Evolutionary conservation across 2,888 invertebrate genomes (phyloP), one percentile per base, ranked within the genome.

Genomic region (Luperina nickerlii): DNA sequence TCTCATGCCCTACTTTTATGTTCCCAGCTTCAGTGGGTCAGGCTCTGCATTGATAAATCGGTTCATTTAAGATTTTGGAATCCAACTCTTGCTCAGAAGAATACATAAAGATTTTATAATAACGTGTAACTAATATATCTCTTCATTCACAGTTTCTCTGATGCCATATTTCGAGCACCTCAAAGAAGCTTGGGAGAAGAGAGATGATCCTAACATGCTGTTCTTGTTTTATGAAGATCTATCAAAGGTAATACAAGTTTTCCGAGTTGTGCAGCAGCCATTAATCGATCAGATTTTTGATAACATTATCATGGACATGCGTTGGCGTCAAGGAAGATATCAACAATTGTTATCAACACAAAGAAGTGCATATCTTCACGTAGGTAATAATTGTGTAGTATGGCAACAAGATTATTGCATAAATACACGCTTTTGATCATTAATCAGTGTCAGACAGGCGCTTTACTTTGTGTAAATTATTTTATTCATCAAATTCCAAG

Each of bases 161-260:
- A 96, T 97, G 69, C 98, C 98, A 0, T 98, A 98, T 90, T 98
- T 98, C 97, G 97, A 97, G 72, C 98, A 98, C 90, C 92, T 98
- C 0, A 97, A 97, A 89, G 98, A 98, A 95, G 98, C 98, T 0
- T 98, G 98, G 97, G 94, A 95, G 0, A 90, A 97, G 48, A 96
- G 97, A 81, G 85, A 98, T 79, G 95, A 98, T 86, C 93, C 97
- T 1, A 98, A 98, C 93, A 95, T 98, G 51, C 94, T 98, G 0
- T 98, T 98, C 87, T 92, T 98, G 63, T 98, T 98, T 90, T 98
- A 98, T 89, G 98, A 98, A 94, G 98, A 98, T 83, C 97, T 98
- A 95, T 95, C 97, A 74, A 95, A 96, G 92, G 98, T 98, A 45
- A 87, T n/a, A 63, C 7, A 5, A 8, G 6, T 24, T 48, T 54